phyloP scores from a whole-genome alignment of 1,140 invertebrate genomes.

The Phymastichus coffea region DNA sequence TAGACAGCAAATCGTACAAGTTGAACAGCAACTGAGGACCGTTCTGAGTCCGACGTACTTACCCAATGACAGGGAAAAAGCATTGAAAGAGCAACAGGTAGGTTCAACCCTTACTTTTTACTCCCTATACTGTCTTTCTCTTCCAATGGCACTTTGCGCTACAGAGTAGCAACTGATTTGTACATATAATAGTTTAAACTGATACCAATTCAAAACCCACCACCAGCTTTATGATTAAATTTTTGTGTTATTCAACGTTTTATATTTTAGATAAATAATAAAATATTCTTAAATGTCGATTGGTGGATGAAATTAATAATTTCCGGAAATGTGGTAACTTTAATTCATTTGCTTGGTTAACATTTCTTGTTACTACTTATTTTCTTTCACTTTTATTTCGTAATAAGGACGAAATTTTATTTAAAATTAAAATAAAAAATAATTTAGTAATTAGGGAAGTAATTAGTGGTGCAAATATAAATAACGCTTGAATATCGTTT shows the following conservation, averaged over 20 bases:
- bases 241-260: background rate
- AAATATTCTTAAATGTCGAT: slow-evolving; percentile 15
- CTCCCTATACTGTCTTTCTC: slow-evolving; percentile 21
- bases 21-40: slow-evolving; percentile 81
- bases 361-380: background rate
- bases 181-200: slow-evolving; percentile 42
- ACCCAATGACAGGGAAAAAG: slow-evolving; percentile 80
- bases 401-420: background rate
- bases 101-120: slow-evolving; percentile 51
- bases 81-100: slow-evolving; percentile 89
- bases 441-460: too few relatives aligned
- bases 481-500: too few relatives aligned
- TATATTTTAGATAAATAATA: background rate
- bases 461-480: too few relatives aligned
- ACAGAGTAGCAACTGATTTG: slow-evolving; percentile 44
- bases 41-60: slow-evolving; percentile 79
- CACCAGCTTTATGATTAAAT: slow-evolving; percentile 35
- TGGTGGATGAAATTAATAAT: slow-evolving; percentile 8
- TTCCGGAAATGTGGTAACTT: too few relatives aligned
- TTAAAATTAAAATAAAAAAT: background rate
- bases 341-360: too few relatives aligned
- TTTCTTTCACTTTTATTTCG: background rate
- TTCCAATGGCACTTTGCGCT: slow-evolving; percentile 46
- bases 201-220: slow-evolving; percentile 53
- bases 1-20: slow-evolving; percentile 78